A percentile compares a stretch with the other conserved stretches of the same genome.
Evolutionary conservation across 1,140 invertebrate genomes (phyloP).

Genomic region (Panagrolaimus sp.): DNA sequence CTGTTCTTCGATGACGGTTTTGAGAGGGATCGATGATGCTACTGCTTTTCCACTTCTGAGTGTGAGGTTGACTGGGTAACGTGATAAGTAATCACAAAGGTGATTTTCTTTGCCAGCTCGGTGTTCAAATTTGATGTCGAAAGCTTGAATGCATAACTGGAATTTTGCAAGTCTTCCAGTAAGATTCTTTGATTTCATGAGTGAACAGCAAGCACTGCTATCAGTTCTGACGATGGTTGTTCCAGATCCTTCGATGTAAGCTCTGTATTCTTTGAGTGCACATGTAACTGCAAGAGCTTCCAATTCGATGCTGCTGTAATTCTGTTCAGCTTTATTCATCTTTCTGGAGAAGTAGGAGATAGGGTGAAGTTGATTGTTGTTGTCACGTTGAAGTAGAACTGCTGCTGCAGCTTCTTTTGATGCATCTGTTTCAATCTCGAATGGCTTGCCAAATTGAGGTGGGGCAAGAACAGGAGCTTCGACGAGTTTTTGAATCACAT

Average conservation of each 20-base stretch:
- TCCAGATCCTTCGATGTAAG: slow-evolving; percentile 28
- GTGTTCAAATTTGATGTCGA: slow-evolving; percentile 22
- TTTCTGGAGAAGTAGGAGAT: slow-evolving; percentile 17
- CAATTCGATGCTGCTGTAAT: slow-evolving; percentile 25
- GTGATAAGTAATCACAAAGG: slow-evolving; percentile 21
- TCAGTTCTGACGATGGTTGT: slow-evolving; percentile 24
- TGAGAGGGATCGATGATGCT: background rate
- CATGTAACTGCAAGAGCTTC: slow-evolving; percentile 26
- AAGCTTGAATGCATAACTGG: slow-evolving; percentile 20
- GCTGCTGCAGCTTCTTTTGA: slow-evolving; percentile 15
- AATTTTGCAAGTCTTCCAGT: slow-evolving; percentile 24
- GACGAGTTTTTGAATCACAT: slow-evolving; percentile 17
- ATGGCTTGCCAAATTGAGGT: slow-evolving; percentile 22
- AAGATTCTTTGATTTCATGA: slow-evolving; percentile 25
- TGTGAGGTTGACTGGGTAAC: slow-evolving; percentile 12
- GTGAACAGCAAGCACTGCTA: slow-evolving; percentile 25
- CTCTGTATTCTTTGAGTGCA: slow-evolving; percentile 24
- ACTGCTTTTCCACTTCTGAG: too few species aligned
- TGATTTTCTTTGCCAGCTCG: slow-evolving; percentile 17
- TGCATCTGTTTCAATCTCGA: slow-evolving; percentile 33
- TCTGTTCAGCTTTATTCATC: slow-evolving; percentile 28
- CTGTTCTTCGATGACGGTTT: too few species aligned
- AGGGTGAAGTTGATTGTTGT: slow-evolving; percentile 17
- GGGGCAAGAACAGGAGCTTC: slow-evolving; percentile 25
- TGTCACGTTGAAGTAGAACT: slow-evolving; percentile 23